Conservation (phyloP, 2,113 vertebrate species). For the Antigone vipio region DNA sequence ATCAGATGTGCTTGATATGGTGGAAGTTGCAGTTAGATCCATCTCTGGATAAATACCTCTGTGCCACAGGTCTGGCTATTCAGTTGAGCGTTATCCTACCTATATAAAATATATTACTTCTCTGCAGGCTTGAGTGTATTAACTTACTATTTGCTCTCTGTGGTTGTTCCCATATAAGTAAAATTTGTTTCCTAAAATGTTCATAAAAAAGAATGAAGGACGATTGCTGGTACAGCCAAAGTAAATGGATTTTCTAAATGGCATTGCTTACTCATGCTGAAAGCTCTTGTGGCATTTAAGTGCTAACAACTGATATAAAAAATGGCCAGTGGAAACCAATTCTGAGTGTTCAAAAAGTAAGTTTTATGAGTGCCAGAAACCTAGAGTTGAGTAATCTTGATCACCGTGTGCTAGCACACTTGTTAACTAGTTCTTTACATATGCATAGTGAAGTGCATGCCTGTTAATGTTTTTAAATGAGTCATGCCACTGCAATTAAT, state of each 20-base stretch:
- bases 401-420: neutral
- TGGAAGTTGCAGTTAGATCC: neutral
- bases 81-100: neutral
- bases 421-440: neutral
- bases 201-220: neutral
- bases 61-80: neutral
- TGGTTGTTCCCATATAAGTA: neutral
- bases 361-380: neutral
- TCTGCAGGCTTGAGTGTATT: neutral
- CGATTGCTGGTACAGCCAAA: neutral
- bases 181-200: neutral
- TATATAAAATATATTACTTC: neutral
- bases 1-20: neutral
- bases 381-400: neutral
- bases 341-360: neutral
- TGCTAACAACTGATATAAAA: neutral
- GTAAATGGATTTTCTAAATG: constrained; percentile 44
- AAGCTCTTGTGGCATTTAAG: constrained; percentile 35
- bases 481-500: neutral
- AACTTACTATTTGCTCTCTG: neutral
- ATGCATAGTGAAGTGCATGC: neutral
- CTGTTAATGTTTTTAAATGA: neutral
- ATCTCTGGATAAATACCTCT: neutral
- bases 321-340: neutral
- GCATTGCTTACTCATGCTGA: constrained; percentile 21